Evolutionary conservation across 2,113 vertebrate genomes (phyloP).

Genomic region (Epinephelus lanceolatus): DNA sequence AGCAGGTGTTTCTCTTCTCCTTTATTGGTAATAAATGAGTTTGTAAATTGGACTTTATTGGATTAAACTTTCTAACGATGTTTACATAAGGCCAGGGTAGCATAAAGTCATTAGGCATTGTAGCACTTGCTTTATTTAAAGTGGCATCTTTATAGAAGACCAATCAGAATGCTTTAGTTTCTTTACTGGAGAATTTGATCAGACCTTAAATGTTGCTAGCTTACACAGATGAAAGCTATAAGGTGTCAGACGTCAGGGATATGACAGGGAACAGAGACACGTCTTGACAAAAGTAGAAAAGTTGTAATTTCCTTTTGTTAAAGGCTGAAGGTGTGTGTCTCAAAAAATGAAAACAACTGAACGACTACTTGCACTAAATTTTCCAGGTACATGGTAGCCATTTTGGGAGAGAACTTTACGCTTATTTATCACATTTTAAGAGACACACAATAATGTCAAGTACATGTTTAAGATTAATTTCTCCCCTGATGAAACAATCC

Average conservation of each 20-base stretch:
- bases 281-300: not conserved
- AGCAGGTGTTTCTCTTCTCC: constrained; percentile 77
- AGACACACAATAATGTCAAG: not conserved
- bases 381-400: not conserved
- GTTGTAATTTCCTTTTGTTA: not conserved
- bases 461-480: not conserved
- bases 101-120: constrained; percentile 41
- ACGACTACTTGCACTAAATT: not conserved
- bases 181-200: constrained; percentile 56
- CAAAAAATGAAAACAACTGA: not conserved
- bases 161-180: constrained; percentile 54
- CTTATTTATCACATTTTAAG: not conserved
- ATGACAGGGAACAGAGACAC: not conserved
- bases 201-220: constrained; percentile 58
- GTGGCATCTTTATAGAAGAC: constrained; percentile 60
- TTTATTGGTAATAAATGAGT: constrained; percentile 84
- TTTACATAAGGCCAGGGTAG: constrained; percentile 69
- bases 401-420: not conserved
- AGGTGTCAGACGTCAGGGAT: constrained; percentile 1
- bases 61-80: constrained; percentile 76
- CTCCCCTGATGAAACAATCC: not conserved
- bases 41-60: constrained; percentile 83
- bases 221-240: constrained; percentile 37
- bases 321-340: not conserved
- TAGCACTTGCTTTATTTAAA: constrained; percentile 52